A percentile compares a stretch with the other conserved stretches of the same genome.
Evolutionary conservation across 2,113 vertebrate species (phyloP).

Genomic region (Thymallus thymallus): DNA sequence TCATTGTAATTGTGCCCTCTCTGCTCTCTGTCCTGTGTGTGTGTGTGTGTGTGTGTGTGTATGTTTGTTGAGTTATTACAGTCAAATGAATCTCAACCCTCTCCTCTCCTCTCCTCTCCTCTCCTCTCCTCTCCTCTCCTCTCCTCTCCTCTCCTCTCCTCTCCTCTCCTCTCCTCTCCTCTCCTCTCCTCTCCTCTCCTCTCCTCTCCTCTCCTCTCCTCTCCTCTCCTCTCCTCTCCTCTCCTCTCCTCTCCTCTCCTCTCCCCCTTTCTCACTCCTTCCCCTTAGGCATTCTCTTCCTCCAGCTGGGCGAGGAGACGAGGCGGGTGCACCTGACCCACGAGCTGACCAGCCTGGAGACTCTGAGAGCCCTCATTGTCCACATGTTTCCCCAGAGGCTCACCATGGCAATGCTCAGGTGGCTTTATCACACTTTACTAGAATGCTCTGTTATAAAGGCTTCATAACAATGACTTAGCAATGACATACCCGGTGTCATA

Average conservation of each 20-base stretch:
- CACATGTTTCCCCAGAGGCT: conserved; percentile 99
- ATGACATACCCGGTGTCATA: no score
- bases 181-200: not conserved
- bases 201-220: not conserved
- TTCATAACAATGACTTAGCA: no score
- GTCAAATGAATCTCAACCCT: not conserved
- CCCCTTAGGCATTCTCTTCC: conserved; percentile 86
- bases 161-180: not conserved
- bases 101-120: no score
- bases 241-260: conserved; percentile 19
- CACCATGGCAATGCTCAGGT: conserved; percentile 94
- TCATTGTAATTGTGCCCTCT: not conserved
- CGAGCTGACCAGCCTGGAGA: conserved; percentile 97
- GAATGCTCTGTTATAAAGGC: no score
- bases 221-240: not conserved
- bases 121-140: not conserved
- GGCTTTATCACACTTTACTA: not conserved
- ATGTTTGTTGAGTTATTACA: not conserved
- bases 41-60: conserved; percentile 9
- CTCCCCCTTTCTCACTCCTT: conserved; percentile 9
- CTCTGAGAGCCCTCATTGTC: conserved; percentile 92
- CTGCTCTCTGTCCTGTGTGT: not conserved
- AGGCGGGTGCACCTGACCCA: conserved; percentile 94
- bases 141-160: not conserved
- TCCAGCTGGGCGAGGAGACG: conserved; percentile 96